Percentiles rank a stretch among this genome's conserved stretches.
These are phyloP conservation scores for Whitmania pigra DNA, from an alignment of 1,140 invertebrate genomes.

Conservation along the genomic window DNA sequence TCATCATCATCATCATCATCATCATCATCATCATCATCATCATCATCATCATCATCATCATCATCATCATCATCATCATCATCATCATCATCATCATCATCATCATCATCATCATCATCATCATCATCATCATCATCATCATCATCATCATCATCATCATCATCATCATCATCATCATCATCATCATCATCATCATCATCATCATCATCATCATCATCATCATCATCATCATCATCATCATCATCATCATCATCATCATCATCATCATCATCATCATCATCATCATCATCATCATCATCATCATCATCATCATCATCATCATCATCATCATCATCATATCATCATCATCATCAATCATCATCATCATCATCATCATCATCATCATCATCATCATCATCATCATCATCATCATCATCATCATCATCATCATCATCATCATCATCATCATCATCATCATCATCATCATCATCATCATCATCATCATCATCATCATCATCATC, in stretches of 20 bases:
- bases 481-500: background rate
- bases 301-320: background rate
- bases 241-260: background rate
- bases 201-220: background rate
- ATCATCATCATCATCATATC: background rate
- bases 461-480: constrained; percentile 6
- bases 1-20: too few relatives aligned
- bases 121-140: background rate
- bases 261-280: background rate
- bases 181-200: background rate
- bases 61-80: background rate
- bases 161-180: background rate
- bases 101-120: background rate
- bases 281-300: background rate
- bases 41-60: background rate
- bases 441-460: background rate
- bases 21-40: background rate
- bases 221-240: background rate
- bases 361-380: background rate
- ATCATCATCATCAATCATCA: background rate
- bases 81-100: background rate
- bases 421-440: background rate
- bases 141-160: background rate
- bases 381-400: background rate
- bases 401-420: constrained; percentile 2